These are phyloP conservation scores for Merops nubicus DNA, from an alignment of 2,113 vertebrate genomes.

Conservation along the genomic window DNA sequence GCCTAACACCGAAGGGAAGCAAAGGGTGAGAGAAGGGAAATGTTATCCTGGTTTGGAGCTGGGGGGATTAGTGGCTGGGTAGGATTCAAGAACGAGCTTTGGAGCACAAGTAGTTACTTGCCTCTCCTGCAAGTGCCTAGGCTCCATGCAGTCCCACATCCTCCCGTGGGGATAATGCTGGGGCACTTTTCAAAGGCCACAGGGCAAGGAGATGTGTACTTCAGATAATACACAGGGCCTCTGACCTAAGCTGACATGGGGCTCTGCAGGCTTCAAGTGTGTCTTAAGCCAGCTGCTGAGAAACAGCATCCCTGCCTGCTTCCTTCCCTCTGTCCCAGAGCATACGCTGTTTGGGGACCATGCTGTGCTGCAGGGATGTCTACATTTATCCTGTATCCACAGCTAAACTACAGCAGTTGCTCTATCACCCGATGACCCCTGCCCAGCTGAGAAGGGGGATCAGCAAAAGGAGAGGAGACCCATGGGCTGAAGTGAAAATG, in stretches of 20 bases:
- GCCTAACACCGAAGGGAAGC: neutral
- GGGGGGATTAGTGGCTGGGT: neutral
- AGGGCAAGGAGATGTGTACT: neutral
- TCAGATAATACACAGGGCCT: neutral
- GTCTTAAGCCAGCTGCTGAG: neutral
- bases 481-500: no score
- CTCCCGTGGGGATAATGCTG: neutral
- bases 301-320: neutral
- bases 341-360: neutral
- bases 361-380: neutral
- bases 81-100: neutral
- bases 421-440: neutral
- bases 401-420: neutral
- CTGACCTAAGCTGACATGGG: neutral
- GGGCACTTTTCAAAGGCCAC: neutral
- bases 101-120: neutral
- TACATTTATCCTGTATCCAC: neutral
- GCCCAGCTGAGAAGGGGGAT: no score
- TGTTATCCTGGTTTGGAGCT: neutral
- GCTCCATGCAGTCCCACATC: fast-evolving
- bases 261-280: neutral
- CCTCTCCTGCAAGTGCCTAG: neutral
- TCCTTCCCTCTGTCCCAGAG: neutral
- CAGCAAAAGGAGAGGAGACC: no score
- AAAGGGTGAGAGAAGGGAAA: neutral